A percentile compares a stretch with the other conserved stretches of the same genome.
phyloP scores from a whole-genome alignment of 2,113 vertebrate species.

The western clawed frog (Xenopus tropicalis) region UCB_Xtro_10.0 CM004446.2:8335001-8335500 shows the following conservation, averaged over 20 bases:
- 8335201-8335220: conserved; percentile 15
- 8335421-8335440: not conserved
- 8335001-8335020: no score
- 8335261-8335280: conserved; percentile 13
- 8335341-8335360: conserved; percentile 18
- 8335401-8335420: conserved; percentile 16
- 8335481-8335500: not conserved
- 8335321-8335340: conserved; percentile 24
- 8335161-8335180: not conserved
- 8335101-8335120: not conserved
- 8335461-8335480: not conserved
- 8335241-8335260: conserved; percentile 2
- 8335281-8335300: conserved; percentile 23
- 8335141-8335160: not conserved
- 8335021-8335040: no score
- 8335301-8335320: conserved; percentile 3
- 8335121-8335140: not conserved
- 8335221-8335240: conserved; percentile 4
- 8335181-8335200: not conserved
- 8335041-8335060: no score
- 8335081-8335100: no score
- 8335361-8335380: conserved; percentile 17
- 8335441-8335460: conserved; percentile 5
- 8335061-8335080: no score
- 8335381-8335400: conserved; percentile 3